These are phyloP conservation scores for Achlya flavicornis DNA, from an alignment of 2,888 invertebrate genomes.

Conservation along the genomic window DNA sequence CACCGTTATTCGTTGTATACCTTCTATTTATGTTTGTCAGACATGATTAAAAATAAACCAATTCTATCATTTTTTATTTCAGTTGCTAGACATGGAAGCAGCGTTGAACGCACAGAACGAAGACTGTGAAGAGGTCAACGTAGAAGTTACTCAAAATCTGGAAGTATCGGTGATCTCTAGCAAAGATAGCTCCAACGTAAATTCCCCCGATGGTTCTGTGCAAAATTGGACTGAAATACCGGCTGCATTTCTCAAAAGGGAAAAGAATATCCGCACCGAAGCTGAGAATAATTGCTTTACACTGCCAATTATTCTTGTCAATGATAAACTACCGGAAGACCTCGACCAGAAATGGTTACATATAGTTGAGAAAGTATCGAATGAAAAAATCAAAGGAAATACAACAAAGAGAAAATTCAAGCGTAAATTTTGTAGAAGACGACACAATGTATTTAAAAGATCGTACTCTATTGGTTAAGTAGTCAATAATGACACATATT, in stretches of 20 bases:
- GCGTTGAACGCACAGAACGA: conserved; percentile 52
- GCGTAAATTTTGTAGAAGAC: conserved; percentile 69
- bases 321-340: conserved; percentile 73
- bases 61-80: conserved; percentile 36
- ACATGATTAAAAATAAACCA: neutral
- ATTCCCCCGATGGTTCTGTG: conserved; percentile 48
- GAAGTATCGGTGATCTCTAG: conserved; percentile 59
- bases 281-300: conserved; percentile 43
- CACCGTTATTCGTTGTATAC: conserved; percentile 23
- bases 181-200: conserved; percentile 54
- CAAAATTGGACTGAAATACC: conserved; percentile 55
- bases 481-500: neutral
- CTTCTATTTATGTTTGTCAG: conserved; percentile 23
- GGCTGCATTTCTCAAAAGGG: conserved; percentile 48
- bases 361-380: conserved; percentile 56
- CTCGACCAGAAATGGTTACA: conserved; percentile 70
- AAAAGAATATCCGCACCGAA: conserved; percentile 39
- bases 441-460: conserved; percentile 70
- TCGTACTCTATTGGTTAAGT: conserved; percentile 71
- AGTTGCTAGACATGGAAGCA: conserved; percentile 69
- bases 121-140: conserved; percentile 49
- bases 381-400: conserved; percentile 63
- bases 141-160: conserved; percentile 53
- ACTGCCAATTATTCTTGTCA: conserved; percentile 73
- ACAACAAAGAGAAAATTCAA: conserved; percentile 63